phyloP scores from a whole-genome alignment of 2,888 invertebrate species.

The Theretra japonica region DNA sequence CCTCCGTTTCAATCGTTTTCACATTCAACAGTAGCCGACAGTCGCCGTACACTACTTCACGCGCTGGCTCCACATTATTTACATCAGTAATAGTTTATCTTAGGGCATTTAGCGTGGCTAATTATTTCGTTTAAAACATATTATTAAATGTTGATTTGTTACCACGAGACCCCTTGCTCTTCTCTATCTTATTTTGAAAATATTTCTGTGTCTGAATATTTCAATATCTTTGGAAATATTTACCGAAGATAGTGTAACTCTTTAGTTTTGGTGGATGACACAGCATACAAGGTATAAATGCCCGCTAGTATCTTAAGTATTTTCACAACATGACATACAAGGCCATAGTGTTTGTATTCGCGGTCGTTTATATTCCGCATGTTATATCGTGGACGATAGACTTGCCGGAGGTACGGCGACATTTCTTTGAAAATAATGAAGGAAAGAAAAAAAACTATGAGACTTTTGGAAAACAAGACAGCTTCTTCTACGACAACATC shows the following conservation, averaged over 20 bases:
- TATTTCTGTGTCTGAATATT: no score
- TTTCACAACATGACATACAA: neutral
- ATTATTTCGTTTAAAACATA: neutral
- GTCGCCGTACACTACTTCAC: slow-evolving; percentile 28
- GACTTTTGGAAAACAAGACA: neutral
- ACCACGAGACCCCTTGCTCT: no score
- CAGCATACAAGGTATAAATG: no score
- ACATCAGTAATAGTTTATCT: neutral
- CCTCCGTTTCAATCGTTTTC: slow-evolving; percentile 63
- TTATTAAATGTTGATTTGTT: neutral
- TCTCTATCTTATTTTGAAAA: no score
- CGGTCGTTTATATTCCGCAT: neutral
- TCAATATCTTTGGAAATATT: no score
- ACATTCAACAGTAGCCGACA: slow-evolving; percentile 42
- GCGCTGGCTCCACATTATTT: neutral
- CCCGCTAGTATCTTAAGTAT: neutral
- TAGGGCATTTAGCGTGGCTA: neutral
- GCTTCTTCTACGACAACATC: slow-evolving; percentile 52
- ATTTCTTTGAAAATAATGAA: slow-evolving; percentile 56
- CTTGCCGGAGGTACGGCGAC: slow-evolving; percentile 64
- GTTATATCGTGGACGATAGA: slow-evolving; percentile 72
- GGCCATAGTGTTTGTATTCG: slow-evolving; percentile 15
- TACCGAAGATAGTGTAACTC: no score
- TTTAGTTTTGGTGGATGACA: no score
- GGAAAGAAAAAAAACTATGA: slow-evolving; percentile 36